Percentiles rank a stretch among this genome's conserved stretches.
Conservation (phyloP, 2,888 invertebrate species). For the Megalurothrips usitatus region DNA sequence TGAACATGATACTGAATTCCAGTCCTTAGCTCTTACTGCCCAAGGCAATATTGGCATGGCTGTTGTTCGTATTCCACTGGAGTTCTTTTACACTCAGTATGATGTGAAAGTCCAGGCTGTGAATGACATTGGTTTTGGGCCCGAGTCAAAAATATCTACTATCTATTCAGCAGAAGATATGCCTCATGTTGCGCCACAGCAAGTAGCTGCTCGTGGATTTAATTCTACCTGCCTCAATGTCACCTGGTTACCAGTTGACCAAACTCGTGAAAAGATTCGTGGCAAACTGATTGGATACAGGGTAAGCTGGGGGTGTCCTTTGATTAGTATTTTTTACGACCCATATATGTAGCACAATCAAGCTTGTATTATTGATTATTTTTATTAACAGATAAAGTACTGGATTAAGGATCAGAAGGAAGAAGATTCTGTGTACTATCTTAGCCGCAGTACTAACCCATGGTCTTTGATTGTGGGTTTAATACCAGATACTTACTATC, state of each 20-base stretch:
- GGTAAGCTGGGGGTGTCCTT: conserved; percentile 47
- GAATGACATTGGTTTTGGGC: conserved; percentile 77
- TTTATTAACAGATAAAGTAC: conserved; percentile 69
- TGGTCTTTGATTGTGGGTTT: conserved; percentile 91
- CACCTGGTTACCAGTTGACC: conserved; percentile 82
- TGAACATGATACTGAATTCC: conserved; percentile 69
- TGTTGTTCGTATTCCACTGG: conserved; percentile 68
- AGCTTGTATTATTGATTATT: conserved; percentile 30
- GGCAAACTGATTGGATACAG: conserved; percentile 91
- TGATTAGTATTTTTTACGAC: conserved; percentile 21
- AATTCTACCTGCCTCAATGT: conserved; percentile 92
- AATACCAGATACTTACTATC: conserved; percentile 88
- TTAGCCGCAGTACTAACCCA: conserved; percentile 76
- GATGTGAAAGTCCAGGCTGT: conserved; percentile 78
- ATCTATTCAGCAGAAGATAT: conserved; percentile 87
- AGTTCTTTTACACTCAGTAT: conserved; percentile 76
- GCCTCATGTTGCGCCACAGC: conserved; percentile 85
- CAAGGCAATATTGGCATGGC: conserved; percentile 72
- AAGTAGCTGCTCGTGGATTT: conserved; percentile 69
- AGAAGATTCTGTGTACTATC: conserved; percentile 74
- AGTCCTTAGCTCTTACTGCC: conserved; percentile 63
- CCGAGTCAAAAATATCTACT: conserved; percentile 67
- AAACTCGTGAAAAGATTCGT: conserved; percentile 75
- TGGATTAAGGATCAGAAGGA: conserved; percentile 75
- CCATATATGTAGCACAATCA: conserved; percentile 5